Percentiles rank a stretch among this genome's conserved stretches.
These are phyloP conservation scores for Epinotia brunnichana DNA, from an alignment of 2,888 invertebrate genomes.

Conservation along the genomic window DNA sequence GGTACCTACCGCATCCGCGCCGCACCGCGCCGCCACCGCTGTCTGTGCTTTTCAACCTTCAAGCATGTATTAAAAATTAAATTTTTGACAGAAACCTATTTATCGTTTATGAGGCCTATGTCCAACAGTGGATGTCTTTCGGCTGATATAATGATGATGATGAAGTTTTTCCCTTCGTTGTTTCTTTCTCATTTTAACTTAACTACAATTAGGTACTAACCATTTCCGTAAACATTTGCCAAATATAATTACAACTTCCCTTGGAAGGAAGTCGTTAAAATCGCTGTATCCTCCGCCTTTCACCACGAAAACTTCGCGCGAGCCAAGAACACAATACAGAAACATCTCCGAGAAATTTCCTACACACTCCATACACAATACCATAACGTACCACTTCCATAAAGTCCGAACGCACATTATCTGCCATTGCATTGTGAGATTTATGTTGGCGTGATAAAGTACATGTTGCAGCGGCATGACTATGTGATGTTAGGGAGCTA, in stretches of 20 bases:
- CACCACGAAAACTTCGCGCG: constrained; percentile 16
- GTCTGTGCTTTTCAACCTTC: too few relatives aligned
- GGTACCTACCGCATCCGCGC: too few relatives aligned
- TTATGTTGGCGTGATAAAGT: background rate
- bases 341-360: constrained; percentile 35
- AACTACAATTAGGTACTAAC: background rate
- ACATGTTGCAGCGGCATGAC: background rate
- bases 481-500: background rate
- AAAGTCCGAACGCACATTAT: background rate
- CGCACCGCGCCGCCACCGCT: too few relatives aligned
- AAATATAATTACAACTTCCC: constrained; percentile 14
- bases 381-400: background rate
- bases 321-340: constrained; percentile 39
- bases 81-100: too few relatives aligned
- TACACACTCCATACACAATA: constrained; percentile 28
- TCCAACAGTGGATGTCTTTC: too few relatives aligned
- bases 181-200: constrained; percentile 1
- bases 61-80: too few relatives aligned
- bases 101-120: too few relatives aligned
- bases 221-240: constrained; percentile 17
- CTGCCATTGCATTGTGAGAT: background rate
- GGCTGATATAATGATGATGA: too few relatives aligned
- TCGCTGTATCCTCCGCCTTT: constrained; percentile 25
- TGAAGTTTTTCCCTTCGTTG: too few relatives aligned
- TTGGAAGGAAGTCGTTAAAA: constrained; percentile 28